phyloP scores from a whole-genome alignment of 2,113 vertebrate species.

The Hippopotamus amphibius region DNA sequence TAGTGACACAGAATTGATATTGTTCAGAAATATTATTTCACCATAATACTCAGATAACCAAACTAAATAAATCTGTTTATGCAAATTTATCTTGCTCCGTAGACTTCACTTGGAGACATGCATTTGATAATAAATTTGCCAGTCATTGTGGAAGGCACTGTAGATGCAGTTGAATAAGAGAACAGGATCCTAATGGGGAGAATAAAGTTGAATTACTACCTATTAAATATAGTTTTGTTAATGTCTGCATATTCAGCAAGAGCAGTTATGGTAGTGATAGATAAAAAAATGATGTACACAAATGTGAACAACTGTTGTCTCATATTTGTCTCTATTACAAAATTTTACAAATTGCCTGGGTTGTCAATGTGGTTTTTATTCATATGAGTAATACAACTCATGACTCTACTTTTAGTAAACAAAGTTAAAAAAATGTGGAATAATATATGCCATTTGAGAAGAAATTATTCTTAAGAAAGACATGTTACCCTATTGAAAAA shows the following conservation, averaged over 20 bases:
- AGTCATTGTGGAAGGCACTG: background rate
- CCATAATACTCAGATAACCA: no score
- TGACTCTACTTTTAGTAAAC: background rate
- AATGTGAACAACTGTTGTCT: background rate
- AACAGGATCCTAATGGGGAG: no score
- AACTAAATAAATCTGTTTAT: no score
- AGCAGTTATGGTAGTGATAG: background rate
- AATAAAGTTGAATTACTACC: no score
- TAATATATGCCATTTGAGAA: background rate
- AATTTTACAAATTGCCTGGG: background rate
- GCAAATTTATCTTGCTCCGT: no score
- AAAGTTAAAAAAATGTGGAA: background rate
- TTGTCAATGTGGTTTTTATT: background rate
- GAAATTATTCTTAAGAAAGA: no score
- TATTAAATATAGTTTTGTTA: no score
- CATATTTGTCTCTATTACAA: no score
- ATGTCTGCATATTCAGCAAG: no score
- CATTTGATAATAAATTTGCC: background rate
- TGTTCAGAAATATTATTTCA: no score
- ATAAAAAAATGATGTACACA: background rate
- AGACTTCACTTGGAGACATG: background rate
- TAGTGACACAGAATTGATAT: no score
- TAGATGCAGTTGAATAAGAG: background rate
- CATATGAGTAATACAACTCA: background rate
- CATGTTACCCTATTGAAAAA: no score